Base-by-base conservation (phyloP, 2,797 vertebrate genomes). In the Holocentrus rufus region DNA sequence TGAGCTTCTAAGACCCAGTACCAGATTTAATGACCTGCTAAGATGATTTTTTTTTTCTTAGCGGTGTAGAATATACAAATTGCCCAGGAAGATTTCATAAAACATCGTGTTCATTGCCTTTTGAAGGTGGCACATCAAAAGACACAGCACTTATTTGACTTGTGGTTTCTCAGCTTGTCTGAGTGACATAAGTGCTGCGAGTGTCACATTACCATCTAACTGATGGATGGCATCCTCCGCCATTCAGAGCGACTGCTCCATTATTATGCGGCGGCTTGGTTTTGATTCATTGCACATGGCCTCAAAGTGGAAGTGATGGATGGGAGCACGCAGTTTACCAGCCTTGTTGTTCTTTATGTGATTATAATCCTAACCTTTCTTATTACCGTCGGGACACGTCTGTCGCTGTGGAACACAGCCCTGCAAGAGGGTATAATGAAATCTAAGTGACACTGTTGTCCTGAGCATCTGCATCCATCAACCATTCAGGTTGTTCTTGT, bases 251-350 rank as follows among this genome's bases (percentile, higher is more conserved):
- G 8, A 62, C 79, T 18, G 69, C 74, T 76, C 83, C 72, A 69
- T 88, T 79, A 85, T 58, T 46, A 50, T 30, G 60, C 25, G 2
- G 55, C 2, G 61, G 55, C 30, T 42, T 7, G 55, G 71, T 60
- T 14, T 62, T 88, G 89, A 91, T 88, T 84, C 83, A 88, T 87
- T 23, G 63, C 71, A 18, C 10, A 7, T 7, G 67, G 42, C 66
- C 70, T 77, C 58, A 20, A 49, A 80, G 87, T 83, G 83, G 79
- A 80, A 42, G 77, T 90, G 90, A 92, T 88, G 82, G 75, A 91
- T 87, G 86, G 67, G 52, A 31, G 60, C 2, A 27, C 17, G 72
- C 22, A n/a, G 56, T 69, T 80, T 53, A 72, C 49, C 54, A 49
- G 60, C 58, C 44, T 23, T 22, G 67, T n/a, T 2, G 44, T 47